Conservation (phyloP, 2,888 invertebrate species). For the Scotopteryx bipunctaria region DNA sequence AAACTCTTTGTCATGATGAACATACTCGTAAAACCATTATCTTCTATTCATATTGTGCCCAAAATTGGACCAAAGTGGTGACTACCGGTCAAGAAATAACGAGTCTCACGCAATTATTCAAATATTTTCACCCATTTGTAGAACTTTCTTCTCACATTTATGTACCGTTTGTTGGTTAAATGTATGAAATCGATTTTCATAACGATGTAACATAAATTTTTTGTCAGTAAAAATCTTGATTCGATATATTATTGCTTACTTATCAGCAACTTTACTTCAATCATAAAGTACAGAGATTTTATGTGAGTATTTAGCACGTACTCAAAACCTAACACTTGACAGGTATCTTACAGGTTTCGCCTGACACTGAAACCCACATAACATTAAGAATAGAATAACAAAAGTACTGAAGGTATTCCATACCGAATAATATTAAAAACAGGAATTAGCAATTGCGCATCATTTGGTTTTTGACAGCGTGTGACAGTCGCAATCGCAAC, state of each 20-base stretch:
- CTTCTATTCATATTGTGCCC: conserved; percentile 3
- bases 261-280: conserved; percentile 1
- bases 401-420: too few species aligned
- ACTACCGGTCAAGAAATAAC: conserved; percentile 14
- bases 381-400: too few species aligned
- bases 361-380: neutral
- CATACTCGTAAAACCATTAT: conserved; percentile 3
- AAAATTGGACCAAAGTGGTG: conserved; percentile 18
- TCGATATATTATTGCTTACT: neutral
- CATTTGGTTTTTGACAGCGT: too few species aligned
- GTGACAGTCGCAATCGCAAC: too few species aligned
- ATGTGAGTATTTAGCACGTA: neutral
- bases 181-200: conserved; percentile 12
- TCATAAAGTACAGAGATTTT: conserved; percentile 3
- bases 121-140: conserved; percentile 6
- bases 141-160: conserved; percentile 19
- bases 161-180: conserved; percentile 4
- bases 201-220: conserved; percentile 2
- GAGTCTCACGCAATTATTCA: conserved; percentile 16
- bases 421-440: too few species aligned
- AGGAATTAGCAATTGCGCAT: too few species aligned
- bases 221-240: neutral
- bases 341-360: neutral
- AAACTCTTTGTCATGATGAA: neutral
- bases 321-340: neutral